phyloP scores from a whole-genome alignment of 2,888 invertebrate genomes.

The Sceliomorpha sp. region DNA sequence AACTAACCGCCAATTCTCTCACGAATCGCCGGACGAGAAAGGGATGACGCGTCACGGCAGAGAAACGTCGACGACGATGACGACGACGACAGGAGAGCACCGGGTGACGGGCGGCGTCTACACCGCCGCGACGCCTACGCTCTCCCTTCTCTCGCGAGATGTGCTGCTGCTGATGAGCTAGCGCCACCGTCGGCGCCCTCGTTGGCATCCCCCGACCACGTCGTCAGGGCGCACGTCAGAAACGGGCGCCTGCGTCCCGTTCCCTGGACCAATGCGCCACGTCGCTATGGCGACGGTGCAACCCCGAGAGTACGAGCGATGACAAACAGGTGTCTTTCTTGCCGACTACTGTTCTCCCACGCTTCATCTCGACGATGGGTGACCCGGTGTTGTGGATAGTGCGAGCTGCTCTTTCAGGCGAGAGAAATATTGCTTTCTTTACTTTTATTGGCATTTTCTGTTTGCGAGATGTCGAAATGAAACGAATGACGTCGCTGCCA shows the following conservation, averaged over 20 bases:
- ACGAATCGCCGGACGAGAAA: neutral
- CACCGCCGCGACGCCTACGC: slow-evolving; percentile 54
- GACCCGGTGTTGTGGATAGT: too few relatives aligned
- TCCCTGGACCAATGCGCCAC: slow-evolving; percentile 45
- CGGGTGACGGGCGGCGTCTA: slow-evolving; percentile 60
- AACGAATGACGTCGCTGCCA: too few relatives aligned
- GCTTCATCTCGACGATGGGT: too few relatives aligned
- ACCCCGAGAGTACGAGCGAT: slow-evolving; percentile 1
- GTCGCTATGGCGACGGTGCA: slow-evolving; percentile 23
- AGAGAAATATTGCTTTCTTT: too few relatives aligned
- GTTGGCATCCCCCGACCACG: slow-evolving; percentile 43
- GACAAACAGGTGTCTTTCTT: slow-evolving; percentile 13
- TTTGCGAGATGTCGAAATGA: too few relatives aligned
- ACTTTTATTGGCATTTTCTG: too few relatives aligned
- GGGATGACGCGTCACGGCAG: slow-evolving; percentile 5
- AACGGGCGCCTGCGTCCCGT: slow-evolving; percentile 48
- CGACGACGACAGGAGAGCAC: slow-evolving; percentile 42
- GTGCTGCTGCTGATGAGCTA: slow-evolving; percentile 42
- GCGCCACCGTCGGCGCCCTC: slow-evolving; percentile 56
- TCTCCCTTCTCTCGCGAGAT: slow-evolving; percentile 54
- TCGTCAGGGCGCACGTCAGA: slow-evolving; percentile 39
- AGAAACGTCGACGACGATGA: slow-evolving; percentile 27
- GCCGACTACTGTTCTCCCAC: slow-evolving; percentile 23
- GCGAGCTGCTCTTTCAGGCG: too few relatives aligned
- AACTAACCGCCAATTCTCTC: neutral